These are phyloP conservation scores for Dinomys branickii DNA, from an alignment of 2,113 vertebrate species.

Conservation along the genomic window DNA sequence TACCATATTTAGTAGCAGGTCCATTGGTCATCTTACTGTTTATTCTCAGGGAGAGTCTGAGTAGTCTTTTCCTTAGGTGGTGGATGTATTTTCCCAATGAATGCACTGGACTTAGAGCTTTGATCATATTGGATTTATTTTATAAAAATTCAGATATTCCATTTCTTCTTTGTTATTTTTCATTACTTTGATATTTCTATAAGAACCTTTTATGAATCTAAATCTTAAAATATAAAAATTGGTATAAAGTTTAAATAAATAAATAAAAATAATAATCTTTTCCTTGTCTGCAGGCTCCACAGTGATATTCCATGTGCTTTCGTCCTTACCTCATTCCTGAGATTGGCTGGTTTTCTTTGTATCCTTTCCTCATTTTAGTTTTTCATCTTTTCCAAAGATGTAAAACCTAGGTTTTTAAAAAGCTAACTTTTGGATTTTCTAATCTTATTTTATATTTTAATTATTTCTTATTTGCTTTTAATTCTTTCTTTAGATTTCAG, in stretches of 20 bases:
- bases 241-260: not conserved
- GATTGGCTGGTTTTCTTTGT: not conserved
- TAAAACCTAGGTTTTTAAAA: conserved; percentile 28
- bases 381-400: not conserved
- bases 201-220: not conserved
- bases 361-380: not conserved
- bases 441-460: not conserved
- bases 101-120: not conserved
- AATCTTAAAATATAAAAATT: not conserved
- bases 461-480: not conserved
- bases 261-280: not conserved
- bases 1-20: not conserved
- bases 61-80: not conserved
- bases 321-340: not conserved
- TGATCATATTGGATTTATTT: conserved; percentile 4
- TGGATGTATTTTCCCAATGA: not conserved
- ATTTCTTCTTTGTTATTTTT: not conserved
- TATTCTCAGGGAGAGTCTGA: not conserved
- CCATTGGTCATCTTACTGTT: not conserved
- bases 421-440: not conserved
- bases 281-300: not conserved
- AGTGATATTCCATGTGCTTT: not conserved
- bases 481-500: not conserved
- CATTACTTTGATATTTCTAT: not conserved
- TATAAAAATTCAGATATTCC: not conserved